phyloP scores from a whole-genome alignment of 92 coral and sea anemone species.

The Phenganax marumi region DNA sequence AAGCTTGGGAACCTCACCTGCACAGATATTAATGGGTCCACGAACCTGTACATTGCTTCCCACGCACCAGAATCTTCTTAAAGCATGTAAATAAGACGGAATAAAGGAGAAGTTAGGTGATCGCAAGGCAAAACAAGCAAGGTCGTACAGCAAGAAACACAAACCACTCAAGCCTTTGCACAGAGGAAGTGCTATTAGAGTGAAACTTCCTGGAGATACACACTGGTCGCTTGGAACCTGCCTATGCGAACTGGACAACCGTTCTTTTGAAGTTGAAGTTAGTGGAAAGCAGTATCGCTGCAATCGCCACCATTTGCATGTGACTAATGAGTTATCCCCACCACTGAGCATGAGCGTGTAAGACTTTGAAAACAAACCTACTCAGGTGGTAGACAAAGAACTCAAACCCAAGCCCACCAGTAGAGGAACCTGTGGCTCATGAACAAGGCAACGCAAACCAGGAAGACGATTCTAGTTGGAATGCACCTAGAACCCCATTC shows the following conservation, averaged over 20 bases:
- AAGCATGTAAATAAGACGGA: not conserved
- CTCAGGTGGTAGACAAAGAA: too few species aligned
- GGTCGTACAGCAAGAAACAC: constrained; percentile 30
- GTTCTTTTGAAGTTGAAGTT: constrained; percentile 48
- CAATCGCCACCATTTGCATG: constrained; percentile 42
- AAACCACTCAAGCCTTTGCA: constrained; percentile 9
- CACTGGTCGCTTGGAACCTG: constrained; percentile 48
- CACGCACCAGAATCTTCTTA: constrained; percentile 29
- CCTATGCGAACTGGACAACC: constrained; percentile 10
- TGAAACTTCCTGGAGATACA: constrained; percentile 39
- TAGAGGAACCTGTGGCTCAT: too few species aligned
- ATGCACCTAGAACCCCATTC: too few species aligned
- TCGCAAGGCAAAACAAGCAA: constrained; percentile 32
- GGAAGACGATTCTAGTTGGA: too few species aligned
- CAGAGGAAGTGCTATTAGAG: constrained; percentile 42
- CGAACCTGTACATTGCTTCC: constrained; percentile 41
- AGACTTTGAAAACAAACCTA: too few species aligned
- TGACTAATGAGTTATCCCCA: constrained; percentile 32
- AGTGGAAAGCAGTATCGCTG: constrained; percentile 38
- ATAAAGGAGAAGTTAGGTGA: constrained; percentile 22
- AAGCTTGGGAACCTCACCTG: constrained; percentile 37
- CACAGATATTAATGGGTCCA: constrained; percentile 45
- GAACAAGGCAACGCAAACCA: too few species aligned
- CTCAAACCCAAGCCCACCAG: too few species aligned
- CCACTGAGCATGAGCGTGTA: too few species aligned